Base-by-base conservation (phyloP, 2,797 vertebrate species). In the Sebastiscus albofasciatus region DNA sequence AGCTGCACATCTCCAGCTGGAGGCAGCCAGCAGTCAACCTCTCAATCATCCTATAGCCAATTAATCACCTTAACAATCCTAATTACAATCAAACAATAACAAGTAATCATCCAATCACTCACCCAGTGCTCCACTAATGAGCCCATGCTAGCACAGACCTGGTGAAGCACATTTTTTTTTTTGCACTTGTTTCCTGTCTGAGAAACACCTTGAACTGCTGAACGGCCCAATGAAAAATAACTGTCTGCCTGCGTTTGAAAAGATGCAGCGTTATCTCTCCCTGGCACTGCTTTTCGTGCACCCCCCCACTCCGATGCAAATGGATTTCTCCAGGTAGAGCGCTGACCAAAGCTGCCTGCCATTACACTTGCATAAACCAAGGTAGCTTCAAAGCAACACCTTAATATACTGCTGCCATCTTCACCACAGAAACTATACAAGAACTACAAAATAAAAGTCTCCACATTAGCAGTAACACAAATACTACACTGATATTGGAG, bases 81-180 rank as follows among this genome's bases (percentile, higher is more conserved):
- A 90, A 92, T 92, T 90, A 81, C 60, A 88, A 89, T 91, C 87
- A 87, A 89, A 92, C 86, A 91, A 93, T 82, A 89, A 88, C 61
- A 78, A 65, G 62, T 80, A 89, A 92, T 90, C 79, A 81, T 76
- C 79, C 77, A 90, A 89, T 90, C 84, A 82, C 74, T 92, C 84
- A 82, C 84, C 67, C 76, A 2, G 84, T 59, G 85, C 75, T 85
- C 68, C 29, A 1, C 87, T 92, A 92, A 93, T 90, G 91, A 92
- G 85, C 78, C 70, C 18, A 6, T 46, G 67, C 18, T 1, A 81
- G 64, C 67, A 39, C 29, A 68, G 74, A 75, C 72, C 75, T 67
- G 54, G 60, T 55, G 77, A 78, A 87, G 85, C 64, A 66, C 52
- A 42, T 69, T 67, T 83, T 80, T 68, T 68, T 65, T 71, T 84